Evolutionary conservation across 1,140 invertebrate species (phyloP).

Genomic region (Scaptomyza pallida): DNA sequence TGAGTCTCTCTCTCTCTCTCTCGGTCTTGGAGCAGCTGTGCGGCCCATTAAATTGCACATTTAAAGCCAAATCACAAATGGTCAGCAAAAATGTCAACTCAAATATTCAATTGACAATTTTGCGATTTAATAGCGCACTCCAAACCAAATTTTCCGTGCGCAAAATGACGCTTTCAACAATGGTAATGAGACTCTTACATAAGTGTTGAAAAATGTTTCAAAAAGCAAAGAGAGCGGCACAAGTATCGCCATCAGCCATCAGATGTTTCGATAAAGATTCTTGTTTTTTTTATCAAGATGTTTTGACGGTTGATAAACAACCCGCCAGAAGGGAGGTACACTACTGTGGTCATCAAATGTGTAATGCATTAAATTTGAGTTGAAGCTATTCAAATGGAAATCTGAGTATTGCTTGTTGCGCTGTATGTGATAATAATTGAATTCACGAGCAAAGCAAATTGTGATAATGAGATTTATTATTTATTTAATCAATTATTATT

Average conservation of each 20-base stretch:
- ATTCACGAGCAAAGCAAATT: conserved; percentile 66
- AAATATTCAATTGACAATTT: conserved; percentile 10
- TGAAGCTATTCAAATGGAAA: conserved; percentile 1
- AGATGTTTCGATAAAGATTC: no score
- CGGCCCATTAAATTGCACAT: conserved; percentile 39
- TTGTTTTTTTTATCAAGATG: no score
- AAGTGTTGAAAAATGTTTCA: background rate
- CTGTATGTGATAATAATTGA: conserved; percentile 71
- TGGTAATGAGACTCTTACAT: background rate
- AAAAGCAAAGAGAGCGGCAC: background rate
- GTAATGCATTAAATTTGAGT: background rate
- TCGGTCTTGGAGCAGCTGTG: conserved; percentile 3
- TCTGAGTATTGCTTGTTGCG: conserved; percentile 5
- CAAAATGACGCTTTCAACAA: conserved; percentile 17
- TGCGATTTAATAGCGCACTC: background rate
- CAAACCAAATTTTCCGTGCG: background rate
- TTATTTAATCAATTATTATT: conserved; percentile 72
- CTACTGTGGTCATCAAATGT: background rate
- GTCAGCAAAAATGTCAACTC: conserved; percentile 19
- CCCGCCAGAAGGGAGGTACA: no score
- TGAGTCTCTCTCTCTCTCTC: background rate
- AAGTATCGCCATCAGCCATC: no score
- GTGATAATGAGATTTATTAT: conserved; percentile 78
- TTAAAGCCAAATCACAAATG: conserved; percentile 31
- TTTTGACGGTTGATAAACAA: no score